Percentiles rank a stretch among this genome's conserved stretches.
Conservation (phyloP, 2,888 invertebrate genomes). For the Brenthis daphne region DNA sequence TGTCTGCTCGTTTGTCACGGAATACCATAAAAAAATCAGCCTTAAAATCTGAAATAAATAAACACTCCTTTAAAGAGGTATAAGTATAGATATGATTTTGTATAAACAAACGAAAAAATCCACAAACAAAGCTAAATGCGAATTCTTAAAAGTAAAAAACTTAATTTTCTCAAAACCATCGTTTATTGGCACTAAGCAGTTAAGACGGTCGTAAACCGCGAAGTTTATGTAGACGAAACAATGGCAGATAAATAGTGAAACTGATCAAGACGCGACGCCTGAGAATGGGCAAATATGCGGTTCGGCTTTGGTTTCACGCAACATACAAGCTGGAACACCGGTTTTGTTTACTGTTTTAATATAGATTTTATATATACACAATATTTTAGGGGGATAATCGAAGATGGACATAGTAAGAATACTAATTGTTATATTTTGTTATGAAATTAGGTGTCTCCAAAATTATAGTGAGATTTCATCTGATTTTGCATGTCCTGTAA, state of each 20-base stretch:
- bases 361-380: too few species aligned
- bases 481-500: too few species aligned
- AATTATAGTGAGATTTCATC: too few species aligned
- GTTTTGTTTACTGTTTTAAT: slow-evolving; percentile 3
- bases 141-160: slow-evolving; percentile 49
- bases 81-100: too few species aligned
- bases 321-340: background rate
- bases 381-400: too few species aligned
- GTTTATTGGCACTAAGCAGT: slow-evolving; percentile 61
- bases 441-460: too few species aligned
- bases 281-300: slow-evolving; percentile 8
- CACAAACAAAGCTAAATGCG: slow-evolving; percentile 7
- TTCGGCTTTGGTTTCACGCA: background rate
- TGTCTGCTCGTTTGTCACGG: too few species aligned
- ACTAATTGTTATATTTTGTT: too few species aligned
- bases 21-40: too few species aligned
- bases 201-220: slow-evolving; percentile 62
- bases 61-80: too few species aligned
- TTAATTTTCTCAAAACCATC: slow-evolving; percentile 57
- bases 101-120: slow-evolving; percentile 1
- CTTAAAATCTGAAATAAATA: too few species aligned
- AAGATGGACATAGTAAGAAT: too few species aligned
- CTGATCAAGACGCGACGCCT: slow-evolving; percentile 53
- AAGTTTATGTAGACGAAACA: slow-evolving; percentile 66
- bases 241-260: slow-evolving; percentile 76